Conservation (phyloP, 2,888 invertebrate species). For the Lamellibrachia columna region DNA sequence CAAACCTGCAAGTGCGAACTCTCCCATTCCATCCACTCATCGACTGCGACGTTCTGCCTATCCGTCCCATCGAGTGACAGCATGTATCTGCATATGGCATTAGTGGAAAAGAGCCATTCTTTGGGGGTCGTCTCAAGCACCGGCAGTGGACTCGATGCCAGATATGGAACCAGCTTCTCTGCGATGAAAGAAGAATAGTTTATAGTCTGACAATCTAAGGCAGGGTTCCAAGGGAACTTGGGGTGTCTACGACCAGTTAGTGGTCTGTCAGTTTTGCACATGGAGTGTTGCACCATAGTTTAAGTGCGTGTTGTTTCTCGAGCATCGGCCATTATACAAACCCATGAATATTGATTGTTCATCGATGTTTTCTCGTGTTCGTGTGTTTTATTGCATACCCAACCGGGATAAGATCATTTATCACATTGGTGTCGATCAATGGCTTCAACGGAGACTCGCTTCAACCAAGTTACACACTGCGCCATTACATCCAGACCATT, state of each 20-base stretch:
- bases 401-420: no score
- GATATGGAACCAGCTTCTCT: conserved; percentile 46
- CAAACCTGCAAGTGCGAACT: conserved; percentile 52
- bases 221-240: background rate
- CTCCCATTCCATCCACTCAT: conserved; percentile 61
- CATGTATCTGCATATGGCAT: background rate
- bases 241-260: background rate
- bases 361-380: no score
- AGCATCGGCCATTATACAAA: no score
- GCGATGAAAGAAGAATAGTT: background rate
- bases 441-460: no score
- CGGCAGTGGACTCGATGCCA: conserved; percentile 28
- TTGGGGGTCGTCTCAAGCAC: background rate
- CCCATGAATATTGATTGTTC: no score
- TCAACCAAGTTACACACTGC: no score
- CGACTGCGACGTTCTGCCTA: conserved; percentile 37
- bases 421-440: no score
- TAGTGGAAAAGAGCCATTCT: background rate
- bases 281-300: no score
- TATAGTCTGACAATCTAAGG: background rate
- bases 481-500: no score
- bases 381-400: no score
- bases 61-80: background rate
- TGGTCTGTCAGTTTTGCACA: no score
- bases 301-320: no score